phyloP scores from a whole-genome alignment of 2,113 vertebrate species.

The Pongo abelii region DNA sequence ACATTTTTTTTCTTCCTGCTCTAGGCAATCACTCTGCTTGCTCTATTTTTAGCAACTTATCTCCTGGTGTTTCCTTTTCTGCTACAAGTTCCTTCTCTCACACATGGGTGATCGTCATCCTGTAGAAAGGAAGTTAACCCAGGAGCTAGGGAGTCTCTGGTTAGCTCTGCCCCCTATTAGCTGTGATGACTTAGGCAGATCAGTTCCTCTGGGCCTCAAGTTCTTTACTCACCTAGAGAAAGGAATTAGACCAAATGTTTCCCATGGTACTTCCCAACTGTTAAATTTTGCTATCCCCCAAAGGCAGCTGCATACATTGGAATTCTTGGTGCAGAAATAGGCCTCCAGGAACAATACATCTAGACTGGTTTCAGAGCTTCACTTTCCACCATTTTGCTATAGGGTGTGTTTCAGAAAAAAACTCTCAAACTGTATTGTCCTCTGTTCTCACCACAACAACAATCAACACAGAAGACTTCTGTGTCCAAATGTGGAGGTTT shows the following conservation, averaged over 20 bases:
- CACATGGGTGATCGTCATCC: neutral
- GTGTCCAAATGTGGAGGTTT: neutral
- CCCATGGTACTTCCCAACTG: neutral
- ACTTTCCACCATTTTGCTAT: neutral
- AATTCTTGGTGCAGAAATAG: neutral
- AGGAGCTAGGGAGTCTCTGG: neutral
- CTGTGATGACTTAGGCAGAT: neutral
- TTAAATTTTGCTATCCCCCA: neutral
- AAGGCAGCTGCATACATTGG: neutral
- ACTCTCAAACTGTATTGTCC: neutral
- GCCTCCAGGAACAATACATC: neutral
- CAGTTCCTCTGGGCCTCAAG: neutral
- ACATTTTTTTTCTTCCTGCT: neutral
- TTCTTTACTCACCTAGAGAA: neutral
- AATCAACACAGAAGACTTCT: neutral
- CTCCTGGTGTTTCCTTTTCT: neutral
- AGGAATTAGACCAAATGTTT: neutral
- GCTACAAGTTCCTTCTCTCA: neutral
- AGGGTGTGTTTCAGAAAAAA: neutral
- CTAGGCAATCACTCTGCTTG: neutral
- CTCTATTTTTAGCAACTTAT: neutral
- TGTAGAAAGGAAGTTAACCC: no score
- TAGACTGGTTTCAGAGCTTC: neutral
- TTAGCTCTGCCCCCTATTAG: neutral
- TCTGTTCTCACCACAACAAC: neutral